phyloP scores from a whole-genome alignment of 2,888 invertebrate species.

The Apotomis turbidana region DNA sequence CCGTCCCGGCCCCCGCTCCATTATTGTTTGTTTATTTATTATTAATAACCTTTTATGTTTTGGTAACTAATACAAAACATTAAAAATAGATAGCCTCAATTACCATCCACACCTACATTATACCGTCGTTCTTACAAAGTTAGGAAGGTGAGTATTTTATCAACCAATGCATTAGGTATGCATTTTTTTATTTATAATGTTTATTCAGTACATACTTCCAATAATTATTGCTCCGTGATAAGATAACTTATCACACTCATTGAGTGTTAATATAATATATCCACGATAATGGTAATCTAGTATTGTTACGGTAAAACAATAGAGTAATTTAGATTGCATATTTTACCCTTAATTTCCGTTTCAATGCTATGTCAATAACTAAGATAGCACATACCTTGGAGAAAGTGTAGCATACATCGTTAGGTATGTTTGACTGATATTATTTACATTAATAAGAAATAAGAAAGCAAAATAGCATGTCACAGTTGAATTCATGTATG shows the following conservation, averaged over 20 bases:
- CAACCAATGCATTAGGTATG: no score
- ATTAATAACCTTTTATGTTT: background rate
- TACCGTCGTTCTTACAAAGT: background rate
- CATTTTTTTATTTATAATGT: no score
- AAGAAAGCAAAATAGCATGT: no score
- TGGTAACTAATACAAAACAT: background rate
- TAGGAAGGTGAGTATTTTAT: background rate
- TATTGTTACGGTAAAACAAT: background rate
- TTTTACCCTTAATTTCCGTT: background rate
- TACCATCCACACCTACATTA: background rate
- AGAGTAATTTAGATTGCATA: background rate
- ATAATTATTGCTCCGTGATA: background rate
- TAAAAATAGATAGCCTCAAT: background rate
- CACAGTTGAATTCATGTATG: no score
- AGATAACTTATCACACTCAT: conserved; percentile 21
- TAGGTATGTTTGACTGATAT: no score
- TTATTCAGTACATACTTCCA: no score
- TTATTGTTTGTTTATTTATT: conserved; percentile 23
- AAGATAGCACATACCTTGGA: no score
- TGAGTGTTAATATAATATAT: conserved; percentile 4
- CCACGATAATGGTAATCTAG: background rate
- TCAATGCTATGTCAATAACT: background rate
- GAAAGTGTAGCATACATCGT: no score
- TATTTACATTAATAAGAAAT: no score
- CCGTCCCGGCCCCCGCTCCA: background rate